These are phyloP conservation scores for Ciconia stormi DNA, from an alignment of 2,113 vertebrate species.

Conservation along the genomic window DNA sequence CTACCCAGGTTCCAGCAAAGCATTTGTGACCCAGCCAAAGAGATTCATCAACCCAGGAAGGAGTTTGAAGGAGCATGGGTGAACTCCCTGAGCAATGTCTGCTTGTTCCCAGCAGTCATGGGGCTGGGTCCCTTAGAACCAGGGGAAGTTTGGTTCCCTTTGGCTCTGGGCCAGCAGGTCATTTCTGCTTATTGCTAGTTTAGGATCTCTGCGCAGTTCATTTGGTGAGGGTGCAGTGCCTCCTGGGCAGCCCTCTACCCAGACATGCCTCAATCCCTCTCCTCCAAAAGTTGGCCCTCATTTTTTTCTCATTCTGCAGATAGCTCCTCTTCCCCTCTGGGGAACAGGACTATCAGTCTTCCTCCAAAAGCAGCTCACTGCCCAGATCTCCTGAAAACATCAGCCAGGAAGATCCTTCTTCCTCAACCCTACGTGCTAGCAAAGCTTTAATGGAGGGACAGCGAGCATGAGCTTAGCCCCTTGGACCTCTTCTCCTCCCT, in stretches of 20 bases:
- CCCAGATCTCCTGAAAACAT: neutral
- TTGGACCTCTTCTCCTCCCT: neutral
- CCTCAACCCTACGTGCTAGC: neutral
- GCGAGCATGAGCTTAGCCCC: neutral
- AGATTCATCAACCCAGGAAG: neutral
- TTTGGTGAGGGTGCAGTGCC: neutral
- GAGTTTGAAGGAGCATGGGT: neutral
- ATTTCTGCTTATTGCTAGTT: neutral
- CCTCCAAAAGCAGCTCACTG: neutral
- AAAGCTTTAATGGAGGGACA: no score
- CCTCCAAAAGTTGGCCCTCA: neutral
- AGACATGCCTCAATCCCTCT: neutral
- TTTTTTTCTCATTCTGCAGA: neutral
- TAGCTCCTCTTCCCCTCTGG: neutral
- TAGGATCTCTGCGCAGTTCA: neutral
- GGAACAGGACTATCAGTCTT: fast-evolving
- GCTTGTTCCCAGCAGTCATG: neutral
- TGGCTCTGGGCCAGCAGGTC: neutral
- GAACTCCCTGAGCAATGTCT: neutral
- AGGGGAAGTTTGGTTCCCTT: neutral
- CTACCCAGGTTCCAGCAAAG: neutral
- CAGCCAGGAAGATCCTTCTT: neutral
- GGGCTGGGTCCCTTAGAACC: neutral
- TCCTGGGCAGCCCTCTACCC: neutral
- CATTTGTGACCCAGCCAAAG: neutral